Evolutionary conservation across 2,113 vertebrate species (phyloP), one percentile per base, ranked within the genome.

Genomic region (Lanius collurio): DNA sequence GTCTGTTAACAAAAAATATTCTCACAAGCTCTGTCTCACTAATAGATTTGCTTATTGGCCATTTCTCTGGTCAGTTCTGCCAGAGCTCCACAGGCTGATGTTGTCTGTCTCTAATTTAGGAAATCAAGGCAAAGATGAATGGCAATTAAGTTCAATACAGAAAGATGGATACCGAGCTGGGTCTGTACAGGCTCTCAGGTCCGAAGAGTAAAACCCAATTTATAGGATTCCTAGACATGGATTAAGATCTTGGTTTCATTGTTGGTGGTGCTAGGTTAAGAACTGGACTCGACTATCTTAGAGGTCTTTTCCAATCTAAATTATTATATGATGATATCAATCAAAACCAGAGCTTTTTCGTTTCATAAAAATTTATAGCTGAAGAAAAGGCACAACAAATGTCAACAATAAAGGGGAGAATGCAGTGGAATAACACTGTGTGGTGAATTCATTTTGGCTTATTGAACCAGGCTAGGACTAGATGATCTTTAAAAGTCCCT

Each of bases 121-220:
- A 93, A 73, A 31, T 31, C 6, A 73, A 55, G 15, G 26, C 46
- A 50, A 59, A 80, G 8, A 44, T 46, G 30, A 87, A 77, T 12
- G 17, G 13, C 13, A 77, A 52, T 30, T 64, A 59, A 73, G 17
- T 30, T 9, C 7, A n/a, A n/a, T 11, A 11, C 15, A 41, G 16
- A 68, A 77, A 73, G 14, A 68, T 17, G 24, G 17, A 39, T 8
- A 49, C 19, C 19, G 56, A 41, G 24, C 21, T 74, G 28, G 9
- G 12, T 46, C 22, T 74, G 7, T 22, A 35, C 3, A 69, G 18
- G 14, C 5, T 6, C 3, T 69, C 35, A 49, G 30, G 10, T 44
- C 7, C 1, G 4, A 63, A 68, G 24, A 73, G 5, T 22, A 59
- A 85, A 77, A 15, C 8, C 3, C 0, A 1, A 7, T 53, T 53